These are phyloP conservation scores for Nylanderia fulva DNA, from an alignment of 1,140 invertebrate species.

Conservation along the genomic window DNA sequence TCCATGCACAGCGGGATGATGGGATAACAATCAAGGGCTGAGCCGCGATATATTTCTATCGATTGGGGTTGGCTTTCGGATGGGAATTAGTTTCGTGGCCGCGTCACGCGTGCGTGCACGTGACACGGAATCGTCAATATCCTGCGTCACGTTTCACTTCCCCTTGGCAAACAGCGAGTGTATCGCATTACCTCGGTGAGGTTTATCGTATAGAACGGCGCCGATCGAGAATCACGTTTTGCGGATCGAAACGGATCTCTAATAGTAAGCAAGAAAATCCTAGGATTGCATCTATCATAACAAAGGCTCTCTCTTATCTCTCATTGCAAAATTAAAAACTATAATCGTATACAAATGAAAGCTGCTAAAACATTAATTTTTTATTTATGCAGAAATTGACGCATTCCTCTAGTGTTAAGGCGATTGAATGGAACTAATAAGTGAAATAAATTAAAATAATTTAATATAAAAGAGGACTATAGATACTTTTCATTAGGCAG, in stretches of 20 bases:
- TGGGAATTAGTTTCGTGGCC: conserved; percentile 35
- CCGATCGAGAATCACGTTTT: conserved; percentile 34
- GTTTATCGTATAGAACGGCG: neutral
- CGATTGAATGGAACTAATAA: neutral
- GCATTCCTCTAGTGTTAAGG: neutral
- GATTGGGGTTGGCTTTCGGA: conserved; percentile 60
- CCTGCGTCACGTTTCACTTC: conserved; percentile 64
- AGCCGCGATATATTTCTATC: conserved; percentile 37
- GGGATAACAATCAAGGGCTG: neutral
- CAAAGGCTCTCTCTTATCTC: no score
- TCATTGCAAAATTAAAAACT: neutral
- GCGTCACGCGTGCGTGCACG: conserved; percentile 71
- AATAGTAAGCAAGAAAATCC: neutral
- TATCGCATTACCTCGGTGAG: conserved; percentile 49
- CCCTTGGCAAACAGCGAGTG: conserved; percentile 50
- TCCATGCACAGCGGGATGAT: neutral
- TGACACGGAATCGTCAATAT: conserved; percentile 68
- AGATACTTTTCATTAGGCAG: neutral
- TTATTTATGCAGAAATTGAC: neutral
- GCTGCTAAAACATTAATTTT: no score
- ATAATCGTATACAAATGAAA: neutral
- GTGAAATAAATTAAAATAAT: neutral
- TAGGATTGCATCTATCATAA: neutral
- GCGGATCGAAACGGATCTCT: neutral
- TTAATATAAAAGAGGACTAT: neutral